phyloP scores from a whole-genome alignment of 2,888 invertebrate genomes.

The Agonopterix arenella region DNA sequence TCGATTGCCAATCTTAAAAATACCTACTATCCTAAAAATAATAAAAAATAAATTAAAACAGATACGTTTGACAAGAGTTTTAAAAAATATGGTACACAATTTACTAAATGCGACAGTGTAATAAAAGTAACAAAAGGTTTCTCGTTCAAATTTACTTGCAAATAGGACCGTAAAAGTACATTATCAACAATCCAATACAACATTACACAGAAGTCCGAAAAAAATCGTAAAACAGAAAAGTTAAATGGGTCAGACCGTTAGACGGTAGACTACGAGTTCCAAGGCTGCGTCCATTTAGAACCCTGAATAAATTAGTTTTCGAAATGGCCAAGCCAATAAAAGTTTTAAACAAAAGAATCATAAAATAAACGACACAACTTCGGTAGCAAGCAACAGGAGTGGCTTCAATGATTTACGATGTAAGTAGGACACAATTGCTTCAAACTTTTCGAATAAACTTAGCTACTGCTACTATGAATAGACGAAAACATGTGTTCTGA shows the following conservation, averaged over 20 bases:
- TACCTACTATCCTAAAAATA: too few relatives aligned
- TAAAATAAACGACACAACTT: conserved; percentile 65
- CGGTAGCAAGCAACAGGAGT: conserved; percentile 65
- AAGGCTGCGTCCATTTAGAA: conserved; percentile 49
- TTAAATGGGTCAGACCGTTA: conserved; percentile 40
- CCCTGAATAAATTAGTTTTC: conserved; percentile 75
- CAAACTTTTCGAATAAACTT: conserved; percentile 67
- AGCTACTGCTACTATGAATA: conserved; percentile 36
- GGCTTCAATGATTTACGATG: conserved; percentile 64
- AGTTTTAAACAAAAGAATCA: conserved; percentile 76
- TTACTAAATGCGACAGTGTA: too few relatives aligned
- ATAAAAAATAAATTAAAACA: too few relatives aligned
- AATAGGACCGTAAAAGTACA: not conserved
- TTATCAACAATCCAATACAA: conserved; percentile 9
- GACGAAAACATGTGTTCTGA: conserved; percentile 54
- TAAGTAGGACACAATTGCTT: conserved; percentile 59
- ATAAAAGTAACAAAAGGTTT: too few relatives aligned
- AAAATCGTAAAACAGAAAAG: conserved; percentile 50
- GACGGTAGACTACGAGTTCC: conserved; percentile 48
- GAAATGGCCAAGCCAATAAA: conserved; percentile 68
- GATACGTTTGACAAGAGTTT: too few relatives aligned
- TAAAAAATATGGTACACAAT: too few relatives aligned
- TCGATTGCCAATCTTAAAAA: too few relatives aligned
- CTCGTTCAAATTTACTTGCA: too few relatives aligned
- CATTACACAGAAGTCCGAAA: conserved; percentile 31